Evolutionary conservation across 1,140 invertebrate species (phyloP).

Genomic region (Scaptomyza pallida): DNA sequence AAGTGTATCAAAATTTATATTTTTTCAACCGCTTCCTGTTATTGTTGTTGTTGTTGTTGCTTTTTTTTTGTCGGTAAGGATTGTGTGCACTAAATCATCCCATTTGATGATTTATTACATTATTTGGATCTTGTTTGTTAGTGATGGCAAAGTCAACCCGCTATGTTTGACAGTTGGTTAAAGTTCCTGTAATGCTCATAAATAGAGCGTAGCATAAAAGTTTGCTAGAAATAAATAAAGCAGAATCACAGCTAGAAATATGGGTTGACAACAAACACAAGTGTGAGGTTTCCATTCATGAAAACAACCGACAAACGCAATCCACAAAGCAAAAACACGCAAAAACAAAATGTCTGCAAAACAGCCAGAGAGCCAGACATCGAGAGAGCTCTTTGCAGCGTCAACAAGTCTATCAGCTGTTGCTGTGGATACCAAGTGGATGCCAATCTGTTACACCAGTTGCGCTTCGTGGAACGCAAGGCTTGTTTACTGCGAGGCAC

Average conservation of each 20-base stretch:
- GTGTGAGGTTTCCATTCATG: slow-evolving; percentile 63
- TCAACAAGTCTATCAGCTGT: slow-evolving; percentile 73
- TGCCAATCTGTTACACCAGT: slow-evolving; percentile 55
- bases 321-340: slow-evolving; percentile 49
- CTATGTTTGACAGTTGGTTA: slow-evolving; percentile 11
- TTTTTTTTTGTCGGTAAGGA: slow-evolving; percentile 13
- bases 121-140: slow-evolving; percentile 1
- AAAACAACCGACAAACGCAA: slow-evolving; percentile 33
- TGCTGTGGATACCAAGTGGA: slow-evolving; percentile 54
- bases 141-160: slow-evolving; percentile 11
- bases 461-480: slow-evolving; percentile 52
- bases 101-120: slow-evolving; percentile 68
- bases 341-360: slow-evolving; percentile 46
- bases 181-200: slow-evolving; percentile 6
- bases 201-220: slow-evolving; percentile 6
- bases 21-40: slow-evolving; percentile 10
- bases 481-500: slow-evolving; percentile 40
- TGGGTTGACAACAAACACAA: background rate
- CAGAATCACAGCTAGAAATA: slow-evolving; percentile 23
- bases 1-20: slow-evolving; percentile 53
- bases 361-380: slow-evolving; percentile 11
- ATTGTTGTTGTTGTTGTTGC: slow-evolving; percentile 1
- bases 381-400: slow-evolving; percentile 39
- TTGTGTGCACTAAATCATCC: slow-evolving; percentile 63
- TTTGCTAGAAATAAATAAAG: slow-evolving; percentile 31